phyloP scores from a whole-genome alignment of 2,797 vertebrate genomes.

The Telmatherina bonti region DNA sequence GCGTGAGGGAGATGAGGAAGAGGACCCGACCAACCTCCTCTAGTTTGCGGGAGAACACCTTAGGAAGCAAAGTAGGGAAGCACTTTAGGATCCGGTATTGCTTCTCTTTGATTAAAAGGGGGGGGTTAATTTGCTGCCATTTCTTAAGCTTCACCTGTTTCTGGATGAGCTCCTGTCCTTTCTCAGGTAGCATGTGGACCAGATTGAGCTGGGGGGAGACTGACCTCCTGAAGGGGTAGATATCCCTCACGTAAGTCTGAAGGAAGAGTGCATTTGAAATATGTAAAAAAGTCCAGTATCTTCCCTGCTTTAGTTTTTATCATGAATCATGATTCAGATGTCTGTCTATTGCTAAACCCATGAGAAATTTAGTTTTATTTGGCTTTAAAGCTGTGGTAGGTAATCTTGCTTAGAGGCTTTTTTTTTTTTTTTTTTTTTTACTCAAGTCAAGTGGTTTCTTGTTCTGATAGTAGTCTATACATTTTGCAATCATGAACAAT shows the following conservation, averaged over 20 bases:
- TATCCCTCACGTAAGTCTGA: slow-evolving; percentile 98
- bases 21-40: slow-evolving; percentile 97
- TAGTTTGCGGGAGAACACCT: slow-evolving; percentile 98
- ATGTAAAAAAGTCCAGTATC: background rate
- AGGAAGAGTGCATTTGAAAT: slow-evolving; percentile 12
- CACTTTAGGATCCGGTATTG: background rate
- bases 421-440: no score
- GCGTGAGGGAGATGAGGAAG: slow-evolving; percentile 96
- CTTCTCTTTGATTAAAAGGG: background rate
- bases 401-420: no score
- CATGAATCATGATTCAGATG: background rate
- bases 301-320: background rate
- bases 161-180: slow-evolving; percentile 98
- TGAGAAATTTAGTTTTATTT: background rate
- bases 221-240: slow-evolving; percentile 97
- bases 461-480: no score
- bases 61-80: background rate
- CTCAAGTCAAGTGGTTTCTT: no score
- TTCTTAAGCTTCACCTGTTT: slow-evolving; percentile 87
- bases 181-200: slow-evolving; percentile 97
- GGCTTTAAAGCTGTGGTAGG: no score
- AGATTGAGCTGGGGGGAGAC: slow-evolving; percentile 98
- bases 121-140: background rate
- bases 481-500: no score
- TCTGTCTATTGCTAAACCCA: no score